A percentile compares a stretch with the other conserved stretches of the same genome.
Evolutionary conservation across 2,113 vertebrate genomes (phyloP).

Genomic region (Rhinopomastus cyanomelas): DNA sequence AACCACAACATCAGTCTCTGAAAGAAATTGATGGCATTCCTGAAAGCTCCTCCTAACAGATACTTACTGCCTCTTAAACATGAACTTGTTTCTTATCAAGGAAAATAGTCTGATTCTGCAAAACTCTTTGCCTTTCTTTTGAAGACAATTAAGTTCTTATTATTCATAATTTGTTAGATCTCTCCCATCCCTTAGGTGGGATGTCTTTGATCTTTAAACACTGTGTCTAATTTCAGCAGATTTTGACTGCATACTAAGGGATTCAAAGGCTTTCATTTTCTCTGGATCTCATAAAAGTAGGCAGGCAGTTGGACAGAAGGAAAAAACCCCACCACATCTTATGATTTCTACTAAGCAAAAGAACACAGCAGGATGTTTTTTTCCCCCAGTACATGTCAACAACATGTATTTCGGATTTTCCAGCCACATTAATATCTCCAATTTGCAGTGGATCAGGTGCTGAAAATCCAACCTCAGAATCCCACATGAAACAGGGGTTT

Average conservation of each 20-base stretch:
- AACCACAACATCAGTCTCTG: neutral
- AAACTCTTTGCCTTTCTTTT: neutral
- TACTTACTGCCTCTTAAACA: neutral
- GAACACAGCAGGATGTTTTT: neutral
- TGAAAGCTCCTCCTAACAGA: neutral
- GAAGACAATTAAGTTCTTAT: neutral
- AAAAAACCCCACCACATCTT: neutral
- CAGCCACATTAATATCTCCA: neutral
- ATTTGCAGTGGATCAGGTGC: neutral
- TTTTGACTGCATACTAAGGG: neutral
- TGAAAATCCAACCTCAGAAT: neutral
- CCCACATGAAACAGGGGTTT: rapidly evolving
- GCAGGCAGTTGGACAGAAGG: neutral
- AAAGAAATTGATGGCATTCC: neutral
- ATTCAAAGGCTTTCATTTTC: neutral
- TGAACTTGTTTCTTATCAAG: neutral
- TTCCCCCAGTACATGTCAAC: no score
- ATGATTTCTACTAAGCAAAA: neutral
- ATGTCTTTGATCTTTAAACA: neutral
- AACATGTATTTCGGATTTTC: neutral
- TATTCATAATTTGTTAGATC: neutral
- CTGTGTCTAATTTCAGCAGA: neutral
- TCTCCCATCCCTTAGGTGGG: neutral
- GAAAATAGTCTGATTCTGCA: neutral
- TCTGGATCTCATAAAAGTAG: neutral